Evolutionary conservation across 2,113 vertebrate genomes (phyloP), one percentile per base, ranked within the genome.

Genomic region (Crocuta crocuta): DNA sequence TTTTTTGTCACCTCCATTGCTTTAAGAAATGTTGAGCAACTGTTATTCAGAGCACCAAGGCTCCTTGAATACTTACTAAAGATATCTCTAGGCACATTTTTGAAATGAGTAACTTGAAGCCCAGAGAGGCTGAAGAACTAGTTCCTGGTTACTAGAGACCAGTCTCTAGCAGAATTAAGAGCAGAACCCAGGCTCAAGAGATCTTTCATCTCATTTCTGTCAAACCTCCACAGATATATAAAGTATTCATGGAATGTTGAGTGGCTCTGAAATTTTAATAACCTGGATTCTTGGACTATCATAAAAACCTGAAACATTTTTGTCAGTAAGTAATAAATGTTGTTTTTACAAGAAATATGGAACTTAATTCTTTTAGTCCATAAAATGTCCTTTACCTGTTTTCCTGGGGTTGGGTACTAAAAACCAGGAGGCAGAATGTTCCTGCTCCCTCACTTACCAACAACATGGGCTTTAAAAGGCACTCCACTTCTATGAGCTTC

Each of bases 201-300:
- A 88, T 94, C 76, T 96, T 97, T 97, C 95, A 87, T 92, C 80
- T 81, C 71, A 66, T 90, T 87, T 66, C 58, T 91, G 48, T 87
- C 74, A 85, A 89, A 95, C 65, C 28, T 95, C 76, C 65, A 63
- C 76, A 97, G 86, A 92, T 95, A 96, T 2, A 98, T 83, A 96
- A 96, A 95, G 74, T 96, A 96, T 96, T 71, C 39, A 45, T 97
- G 87, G 97, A 97, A 95, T 89, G 90, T 80, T 65, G 90, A 96
- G 79, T 85, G 89, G 61, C 86, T 98, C n/a, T 50, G 90, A 97
- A 96, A 96, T 94, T 96, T 96, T 97, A 97, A 96, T 92, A 96
- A 96, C 94, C 15, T 81, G 92, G 87, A 81, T 97, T 98, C 92
- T 94, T 92, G 84, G 88, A 92, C 87, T 92, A 66, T 90, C 94